These are phyloP conservation scores for Cyaniris semiargus DNA, from an alignment of 2,888 invertebrate species.

Conservation along the genomic window DNA sequence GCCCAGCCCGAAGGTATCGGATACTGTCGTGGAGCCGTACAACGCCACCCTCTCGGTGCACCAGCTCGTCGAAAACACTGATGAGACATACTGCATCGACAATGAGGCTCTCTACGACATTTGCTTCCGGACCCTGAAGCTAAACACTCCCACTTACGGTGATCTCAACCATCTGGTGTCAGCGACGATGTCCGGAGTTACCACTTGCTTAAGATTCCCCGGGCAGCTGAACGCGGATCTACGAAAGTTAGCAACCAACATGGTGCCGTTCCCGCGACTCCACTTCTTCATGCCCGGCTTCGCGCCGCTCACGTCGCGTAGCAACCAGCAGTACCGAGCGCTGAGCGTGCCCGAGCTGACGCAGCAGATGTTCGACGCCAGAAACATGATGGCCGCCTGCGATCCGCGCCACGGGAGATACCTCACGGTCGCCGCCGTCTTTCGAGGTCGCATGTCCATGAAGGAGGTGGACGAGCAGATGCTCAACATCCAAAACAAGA, in stretches of 20 bases:
- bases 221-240: slow-evolving; percentile 87
- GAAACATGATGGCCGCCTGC: slow-evolving; percentile 98
- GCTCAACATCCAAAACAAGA: slow-evolving; percentile 85
- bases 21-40: slow-evolving; percentile 84
- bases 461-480: slow-evolving; percentile 93
- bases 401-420: slow-evolving; percentile 94
- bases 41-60: slow-evolving; percentile 85
- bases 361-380: slow-evolving; percentile 94
- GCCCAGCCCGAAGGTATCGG: slow-evolving; percentile 87
- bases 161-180: slow-evolving; percentile 83
- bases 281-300: slow-evolving; percentile 82
- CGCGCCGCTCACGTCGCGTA: slow-evolving; percentile 87
- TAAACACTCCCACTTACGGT: slow-evolving; percentile 88
- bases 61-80: slow-evolving; percentile 85
- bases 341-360: slow-evolving; percentile 94
- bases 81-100: slow-evolving; percentile 85
- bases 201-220: slow-evolving; percentile 69
- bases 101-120: slow-evolving; percentile 90
- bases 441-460: slow-evolving; percentile 95
- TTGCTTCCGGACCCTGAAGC: slow-evolving; percentile 87
- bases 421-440: slow-evolving; percentile 93
- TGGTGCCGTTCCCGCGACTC: slow-evolving; percentile 87
- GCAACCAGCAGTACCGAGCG: slow-evolving; percentile 92
- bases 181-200: slow-evolving; percentile 70
- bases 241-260: slow-evolving; percentile 68